phyloP scores from a whole-genome alignment of 1,140 invertebrate species.

The Tetramorium parvispinum region DNA sequence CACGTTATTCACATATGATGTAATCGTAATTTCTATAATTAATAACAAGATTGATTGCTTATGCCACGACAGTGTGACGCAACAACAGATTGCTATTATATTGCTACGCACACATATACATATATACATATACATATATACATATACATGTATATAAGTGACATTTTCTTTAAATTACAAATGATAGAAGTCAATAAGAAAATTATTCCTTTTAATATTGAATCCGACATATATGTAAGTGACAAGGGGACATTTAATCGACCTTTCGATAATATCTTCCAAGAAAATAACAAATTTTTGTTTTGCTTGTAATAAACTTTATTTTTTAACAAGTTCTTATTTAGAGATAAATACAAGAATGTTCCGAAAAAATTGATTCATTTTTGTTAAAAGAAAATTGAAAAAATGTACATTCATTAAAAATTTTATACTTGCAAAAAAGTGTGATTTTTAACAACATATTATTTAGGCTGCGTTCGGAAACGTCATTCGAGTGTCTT shows the following conservation, averaged over 20 bases:
- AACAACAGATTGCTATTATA: neutral
- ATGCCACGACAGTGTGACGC: neutral
- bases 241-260: neutral
- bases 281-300: neutral
- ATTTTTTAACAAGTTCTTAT: neutral
- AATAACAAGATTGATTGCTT: constrained; percentile 5
- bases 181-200: neutral
- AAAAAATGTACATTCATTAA: neutral
- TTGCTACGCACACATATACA: no score
- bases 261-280: neutral
- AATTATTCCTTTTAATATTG: neutral
- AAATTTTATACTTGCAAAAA: neutral
- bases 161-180: neutral
- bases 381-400: neutral
- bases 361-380: neutral
- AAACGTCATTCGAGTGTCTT: no score
- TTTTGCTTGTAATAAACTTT: neutral
- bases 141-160: no score
- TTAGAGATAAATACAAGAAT: neutral
- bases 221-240: neutral
- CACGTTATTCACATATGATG: neutral
- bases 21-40: neutral
- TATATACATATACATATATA: no score
- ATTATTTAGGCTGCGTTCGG: no score
- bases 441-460: neutral